These are phyloP conservation scores for Hemicrepidius hirtus DNA, from an alignment of 2,888 invertebrate species.

Conservation along the genomic window DNA sequence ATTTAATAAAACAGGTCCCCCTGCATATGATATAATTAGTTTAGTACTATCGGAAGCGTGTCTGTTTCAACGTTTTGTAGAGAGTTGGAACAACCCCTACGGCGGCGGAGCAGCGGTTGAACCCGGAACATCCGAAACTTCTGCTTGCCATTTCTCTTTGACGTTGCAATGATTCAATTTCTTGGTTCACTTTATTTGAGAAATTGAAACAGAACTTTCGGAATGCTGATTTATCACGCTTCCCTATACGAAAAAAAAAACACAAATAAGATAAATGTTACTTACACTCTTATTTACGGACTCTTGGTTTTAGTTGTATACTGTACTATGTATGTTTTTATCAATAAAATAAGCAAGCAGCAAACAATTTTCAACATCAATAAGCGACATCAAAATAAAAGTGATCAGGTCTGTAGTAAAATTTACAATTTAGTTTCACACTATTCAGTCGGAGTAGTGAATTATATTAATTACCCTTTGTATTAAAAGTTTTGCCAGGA, in stretches of 20 bases:
- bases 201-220: not conserved
- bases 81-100: constrained; percentile 26
- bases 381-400: too few species aligned
- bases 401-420: too few species aligned
- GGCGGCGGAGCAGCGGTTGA: constrained; percentile 28
- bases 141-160: constrained; percentile 39
- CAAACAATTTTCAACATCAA: too few species aligned
- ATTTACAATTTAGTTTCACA: too few species aligned
- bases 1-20: constrained; percentile 26
- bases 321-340: too few species aligned
- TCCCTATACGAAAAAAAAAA: not conserved
- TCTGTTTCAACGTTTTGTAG: constrained; percentile 30
- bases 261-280: not conserved
- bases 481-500: too few species aligned
- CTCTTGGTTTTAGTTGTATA: not conserved
- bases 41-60: constrained; percentile 33
- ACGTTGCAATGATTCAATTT: constrained; percentile 34
- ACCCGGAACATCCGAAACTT: constrained; percentile 36
- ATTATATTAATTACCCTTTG: too few species aligned
- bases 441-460: too few species aligned
- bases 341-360: too few species aligned
- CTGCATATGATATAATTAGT: constrained; percentile 32
- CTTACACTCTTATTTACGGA: not conserved
- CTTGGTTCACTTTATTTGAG: constrained; percentile 35
- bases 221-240: constrained; percentile 12